Percentiles rank a stretch among this genome's conserved stretches.
Evolutionary conservation across 2,797 vertebrate species (phyloP).

Genomic region (Manis javanica): DNA sequence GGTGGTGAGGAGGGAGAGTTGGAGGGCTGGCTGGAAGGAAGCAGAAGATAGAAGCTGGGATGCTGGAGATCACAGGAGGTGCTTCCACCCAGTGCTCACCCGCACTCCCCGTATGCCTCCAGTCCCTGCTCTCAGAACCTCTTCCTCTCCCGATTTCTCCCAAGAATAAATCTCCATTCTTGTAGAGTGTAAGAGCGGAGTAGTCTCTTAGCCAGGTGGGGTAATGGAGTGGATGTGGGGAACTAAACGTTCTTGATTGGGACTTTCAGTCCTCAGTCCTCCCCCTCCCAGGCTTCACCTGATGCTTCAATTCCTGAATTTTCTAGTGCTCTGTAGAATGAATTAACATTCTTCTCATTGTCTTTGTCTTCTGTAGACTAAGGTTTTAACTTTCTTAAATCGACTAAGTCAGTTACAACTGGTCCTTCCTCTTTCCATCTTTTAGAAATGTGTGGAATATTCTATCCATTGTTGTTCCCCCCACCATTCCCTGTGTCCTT

Average conservation of each 20-base stretch:
- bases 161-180: slow-evolving; percentile 3
- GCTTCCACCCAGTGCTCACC: background rate
- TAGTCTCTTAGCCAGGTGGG: background rate
- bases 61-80: background rate
- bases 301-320: background rate
- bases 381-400: background rate
- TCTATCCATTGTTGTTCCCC: background rate
- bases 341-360: background rate
- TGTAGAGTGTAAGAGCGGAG: background rate
- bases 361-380: background rate
- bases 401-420: background rate
- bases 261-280: background rate
- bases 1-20: background rate
- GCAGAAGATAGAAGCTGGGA: background rate
- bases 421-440: background rate
- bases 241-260: slow-evolving; percentile 1
- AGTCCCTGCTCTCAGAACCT: background rate
- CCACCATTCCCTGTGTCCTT: background rate
- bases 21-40: background rate
- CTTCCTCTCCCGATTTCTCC: background rate
- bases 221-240: background rate
- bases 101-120: background rate
- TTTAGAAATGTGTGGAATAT: background rate
- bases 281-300: background rate
- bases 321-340: background rate